phyloP scores from a whole-genome alignment of 1,140 invertebrate genomes.

The Mesaphorura yosii region DNA sequence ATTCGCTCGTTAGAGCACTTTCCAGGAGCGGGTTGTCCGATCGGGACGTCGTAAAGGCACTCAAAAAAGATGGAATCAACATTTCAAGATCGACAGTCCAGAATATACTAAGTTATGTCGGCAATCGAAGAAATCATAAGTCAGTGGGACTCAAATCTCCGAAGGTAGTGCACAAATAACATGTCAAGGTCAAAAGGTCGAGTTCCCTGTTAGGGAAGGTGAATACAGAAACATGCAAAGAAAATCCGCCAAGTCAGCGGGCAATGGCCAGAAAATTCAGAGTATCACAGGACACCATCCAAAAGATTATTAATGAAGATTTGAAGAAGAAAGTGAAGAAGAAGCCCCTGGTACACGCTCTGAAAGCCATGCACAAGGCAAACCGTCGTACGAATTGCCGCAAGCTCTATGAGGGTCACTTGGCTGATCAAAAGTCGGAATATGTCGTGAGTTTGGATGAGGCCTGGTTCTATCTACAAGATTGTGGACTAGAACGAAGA shows the following conservation, averaged over 20 bases:
- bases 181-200: not conserved
- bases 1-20: not conserved
- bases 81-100: not conserved
- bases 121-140: not conserved
- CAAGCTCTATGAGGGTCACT: not conserved
- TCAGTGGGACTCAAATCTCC: not conserved
- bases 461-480: not conserved
- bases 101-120: not conserved
- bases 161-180: not conserved
- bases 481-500: not conserved
- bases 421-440: not conserved
- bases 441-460: constrained; percentile 3
- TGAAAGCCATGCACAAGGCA: not conserved
- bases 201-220: not conserved
- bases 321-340: not conserved
- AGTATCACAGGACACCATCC: not conserved
- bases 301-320: not conserved
- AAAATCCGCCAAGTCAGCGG: not conserved
- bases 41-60: not conserved
- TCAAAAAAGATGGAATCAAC: not conserved
- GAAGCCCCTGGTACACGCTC: not conserved
- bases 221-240: not conserved
- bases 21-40: not conserved
- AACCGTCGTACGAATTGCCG: not conserved
- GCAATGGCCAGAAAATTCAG: not conserved